Base-by-base conservation (phyloP, 1,140 invertebrate species). In the Drosophila ogumai region DNA sequence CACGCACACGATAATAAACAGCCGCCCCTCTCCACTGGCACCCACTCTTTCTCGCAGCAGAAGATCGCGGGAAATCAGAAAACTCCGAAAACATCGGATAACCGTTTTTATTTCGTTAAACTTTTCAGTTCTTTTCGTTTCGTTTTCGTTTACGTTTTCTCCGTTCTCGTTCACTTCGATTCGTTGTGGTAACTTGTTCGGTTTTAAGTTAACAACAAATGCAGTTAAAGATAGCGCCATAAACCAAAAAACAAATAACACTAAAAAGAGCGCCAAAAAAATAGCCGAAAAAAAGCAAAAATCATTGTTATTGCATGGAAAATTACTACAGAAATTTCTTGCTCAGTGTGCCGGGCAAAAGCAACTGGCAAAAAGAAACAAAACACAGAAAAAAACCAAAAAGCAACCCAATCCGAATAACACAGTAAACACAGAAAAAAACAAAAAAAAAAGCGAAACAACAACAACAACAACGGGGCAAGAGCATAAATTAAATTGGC, bases 301-400 rank as follows among this genome's bases (percentile, higher is more conserved):
- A 90, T 90, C 85, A 90, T 90, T 88, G 85, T 90, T 90, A 90
- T 90, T 90, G 85, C 85, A 90, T 88, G 85, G 85, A 88, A 88
- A 88, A 88, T 90, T 90, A 88, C 85, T 85, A 85, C 65, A 81
- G 59, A 88, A 81, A 88, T 85, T 75, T 87, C 67, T 88, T 82
- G 75, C 77, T 79, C 69, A 44, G 43, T 66, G 69, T 28, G 47
- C 56, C 60, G 31, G 61, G 40, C 72, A 55, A 77, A 80, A 55
- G 54, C 67, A 65, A 60, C 65, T 32, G 65, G 32, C 57, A 34
- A 55, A 64, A 61, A 60, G 36, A 72, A 66, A 72, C 25, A 67
- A 77, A 66, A 60, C 60, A 58, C 58, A 56, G 41, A 69, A 40
- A 68, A 71, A 32, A 50, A 50, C 25, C 25, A 50, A 50, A 71